These are phyloP conservation scores for Blastobasis lacticolella DNA, from an alignment of 2,888 invertebrate genomes.

Conservation along the genomic window DNA sequence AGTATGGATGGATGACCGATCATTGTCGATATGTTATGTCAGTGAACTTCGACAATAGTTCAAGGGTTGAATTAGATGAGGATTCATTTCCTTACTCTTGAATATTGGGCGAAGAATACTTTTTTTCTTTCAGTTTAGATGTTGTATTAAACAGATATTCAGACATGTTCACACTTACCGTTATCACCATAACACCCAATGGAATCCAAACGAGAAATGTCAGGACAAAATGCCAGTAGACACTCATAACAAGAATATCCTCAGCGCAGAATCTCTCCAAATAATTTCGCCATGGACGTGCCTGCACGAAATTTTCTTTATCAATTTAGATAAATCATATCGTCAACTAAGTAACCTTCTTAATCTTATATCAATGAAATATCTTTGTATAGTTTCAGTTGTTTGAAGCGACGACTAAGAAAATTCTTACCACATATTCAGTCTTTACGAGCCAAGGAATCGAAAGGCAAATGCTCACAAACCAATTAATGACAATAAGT, in stretches of 20 bases:
- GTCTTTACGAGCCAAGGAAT: conserved; percentile 78
- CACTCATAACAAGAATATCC: conserved; percentile 73
- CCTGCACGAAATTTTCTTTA: conserved; percentile 40
- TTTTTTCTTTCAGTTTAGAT: too few relatives aligned
- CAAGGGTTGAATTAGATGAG: too few relatives aligned
- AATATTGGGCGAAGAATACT: too few relatives aligned
- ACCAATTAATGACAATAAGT: conserved; percentile 80
- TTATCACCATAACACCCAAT: conserved; percentile 80
- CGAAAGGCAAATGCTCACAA: conserved; percentile 76
- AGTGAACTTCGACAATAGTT: too few relatives aligned
- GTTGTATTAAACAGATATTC: too few relatives aligned
- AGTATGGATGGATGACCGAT: too few relatives aligned
- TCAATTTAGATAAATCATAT: neutral
- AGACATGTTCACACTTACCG: conserved; percentile 71
- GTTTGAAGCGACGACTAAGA: neutral
- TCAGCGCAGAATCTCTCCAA: conserved; percentile 85
- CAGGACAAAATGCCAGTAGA: conserved; percentile 87
- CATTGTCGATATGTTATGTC: too few relatives aligned
- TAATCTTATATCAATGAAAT: neutral
- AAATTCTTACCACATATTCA: conserved; percentile 68
- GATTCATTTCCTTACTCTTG: too few relatives aligned
- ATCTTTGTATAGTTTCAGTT: neutral
- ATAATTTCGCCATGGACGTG: conserved; percentile 84
- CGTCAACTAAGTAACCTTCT: neutral
- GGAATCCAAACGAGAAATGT: conserved; percentile 86